Evolutionary conservation across 2,797 vertebrate species (phyloP).

Genomic region (Ctenochaetus hawaiiensis): DNA sequence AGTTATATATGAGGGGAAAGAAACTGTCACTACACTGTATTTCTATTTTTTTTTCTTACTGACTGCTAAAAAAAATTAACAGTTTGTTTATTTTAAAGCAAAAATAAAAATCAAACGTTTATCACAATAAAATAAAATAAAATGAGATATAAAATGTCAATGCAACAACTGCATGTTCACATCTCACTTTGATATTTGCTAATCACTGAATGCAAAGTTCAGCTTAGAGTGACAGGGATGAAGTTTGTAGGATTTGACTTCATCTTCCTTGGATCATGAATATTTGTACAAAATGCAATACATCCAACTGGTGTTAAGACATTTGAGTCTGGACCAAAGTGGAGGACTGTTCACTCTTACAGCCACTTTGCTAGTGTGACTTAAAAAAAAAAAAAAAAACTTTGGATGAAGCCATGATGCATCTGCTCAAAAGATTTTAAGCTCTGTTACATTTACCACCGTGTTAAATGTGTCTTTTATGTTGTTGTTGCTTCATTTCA

Average conservation of each 20-base stretch:
- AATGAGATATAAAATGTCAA: too few species aligned
- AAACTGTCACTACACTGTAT: too few species aligned
- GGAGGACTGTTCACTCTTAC: neutral
- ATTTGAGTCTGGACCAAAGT: neutral
- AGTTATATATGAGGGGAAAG: too few species aligned
- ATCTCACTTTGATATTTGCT: too few species aligned
- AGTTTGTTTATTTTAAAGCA: too few species aligned
- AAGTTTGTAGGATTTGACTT: neutral
- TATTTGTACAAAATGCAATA: neutral
- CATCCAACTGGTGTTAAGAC: neutral
- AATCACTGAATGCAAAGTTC: too few species aligned
- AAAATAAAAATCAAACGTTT: too few species aligned
- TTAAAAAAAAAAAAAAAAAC: neutral
- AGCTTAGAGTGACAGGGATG: neutral
- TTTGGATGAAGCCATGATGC: neutral
- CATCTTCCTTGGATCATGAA: neutral
- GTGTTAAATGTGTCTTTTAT: neutral
- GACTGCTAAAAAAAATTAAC: too few species aligned
- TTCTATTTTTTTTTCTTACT: too few species aligned
- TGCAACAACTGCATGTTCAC: neutral
- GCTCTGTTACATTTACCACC: neutral
- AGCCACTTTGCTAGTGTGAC: neutral
- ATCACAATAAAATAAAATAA: too few species aligned
- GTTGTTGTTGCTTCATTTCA: constrained; percentile 1
- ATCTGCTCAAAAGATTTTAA: constrained; percentile 18